Evolutionary conservation across 2,113 vertebrate genomes (phyloP), one percentile per base, ranked within the genome.

Genomic region (Datnioides undecimradiatus): DNA sequence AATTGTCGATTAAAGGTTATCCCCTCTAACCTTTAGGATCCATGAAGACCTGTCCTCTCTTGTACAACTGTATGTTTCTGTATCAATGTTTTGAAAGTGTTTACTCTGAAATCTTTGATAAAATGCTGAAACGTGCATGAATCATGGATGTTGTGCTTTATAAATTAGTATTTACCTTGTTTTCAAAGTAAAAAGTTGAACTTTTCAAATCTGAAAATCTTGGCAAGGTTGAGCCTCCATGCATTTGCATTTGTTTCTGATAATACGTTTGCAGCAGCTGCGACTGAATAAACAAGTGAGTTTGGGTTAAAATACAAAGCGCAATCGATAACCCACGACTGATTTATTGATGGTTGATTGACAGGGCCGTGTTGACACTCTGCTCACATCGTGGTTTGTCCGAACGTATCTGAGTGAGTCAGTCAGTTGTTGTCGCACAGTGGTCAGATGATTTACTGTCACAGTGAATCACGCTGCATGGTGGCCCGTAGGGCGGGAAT

Each of bases 361-460:
- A 36, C 55, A 41, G 48, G 27, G 48, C n/a, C 41, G 41, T 16
- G 45, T n/a, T 2, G 36, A 64, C 72, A 68, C 38, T 29, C 29
- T 27, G 49, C 66, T 65, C 27, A 3, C 16, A 0, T 10, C 25
- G 41, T 21, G 36, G 55, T 66, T 68, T 27, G 34, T 68, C 60
- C 52, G 33, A 79, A 64, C 49, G 58, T 75, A 5, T 70, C 7
- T 46, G 36, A 78, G 58, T 21, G 38, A 40, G 5, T 38, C 63
- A 69, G 63, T 67, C 33, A 27, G 68, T 23, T 52, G 64, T 31
- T 21, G 33, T 82, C 23, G 17, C 65, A 21, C 14, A 13, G 79
- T 25, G 57, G 51, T 25, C 41, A 12, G 72, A 82, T 48, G 58
- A 60, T 40, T 80, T 72, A 34, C 80, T 72, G 71, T 73, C 81